A percentile compares a stretch with the other conserved stretches of the same genome.
phyloP scores from a whole-genome alignment of 2,797 vertebrate species.

The Uromys caudimaculatus region DNA sequence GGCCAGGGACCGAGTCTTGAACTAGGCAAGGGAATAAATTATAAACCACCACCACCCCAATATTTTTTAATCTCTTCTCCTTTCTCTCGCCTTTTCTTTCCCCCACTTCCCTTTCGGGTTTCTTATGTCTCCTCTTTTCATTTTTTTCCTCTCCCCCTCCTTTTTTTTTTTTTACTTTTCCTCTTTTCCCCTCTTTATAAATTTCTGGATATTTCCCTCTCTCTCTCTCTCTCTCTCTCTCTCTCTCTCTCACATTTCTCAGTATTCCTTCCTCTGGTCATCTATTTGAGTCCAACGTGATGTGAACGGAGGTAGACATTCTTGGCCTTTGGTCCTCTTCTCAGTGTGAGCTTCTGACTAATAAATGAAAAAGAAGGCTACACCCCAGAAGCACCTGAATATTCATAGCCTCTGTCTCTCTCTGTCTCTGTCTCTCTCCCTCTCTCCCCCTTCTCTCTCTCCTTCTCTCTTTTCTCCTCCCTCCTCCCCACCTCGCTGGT shows the following conservation, averaged over 20 bases:
- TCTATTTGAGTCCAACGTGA: not conserved
- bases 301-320: not conserved
- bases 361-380: constrained; percentile 32
- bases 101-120: not conserved
- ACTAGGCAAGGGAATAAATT: constrained; percentile 77
- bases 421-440: rapidly evolving
- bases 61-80: not conserved
- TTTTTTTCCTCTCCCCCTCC: not conserved
- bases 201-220: not conserved
- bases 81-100: not conserved
- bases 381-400: not conserved
- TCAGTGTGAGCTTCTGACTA: not conserved
- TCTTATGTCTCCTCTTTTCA: not conserved
- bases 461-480: rapidly evolving
- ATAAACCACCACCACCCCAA: constrained; percentile 3
- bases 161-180: not conserved
- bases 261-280: not conserved
- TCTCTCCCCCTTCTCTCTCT: not conserved
- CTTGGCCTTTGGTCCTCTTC: not conserved
- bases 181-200: not conserved
- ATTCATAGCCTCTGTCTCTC: not conserved
- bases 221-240: not conserved
- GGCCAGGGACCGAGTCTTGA: constrained; percentile 14
- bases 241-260: not conserved
- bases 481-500: not conserved